A percentile compares a stretch with the other conserved stretches of the same genome.
Conservation (phyloP, 2,113 vertebrate genomes). For the Gambusia holbrooki region DNA sequence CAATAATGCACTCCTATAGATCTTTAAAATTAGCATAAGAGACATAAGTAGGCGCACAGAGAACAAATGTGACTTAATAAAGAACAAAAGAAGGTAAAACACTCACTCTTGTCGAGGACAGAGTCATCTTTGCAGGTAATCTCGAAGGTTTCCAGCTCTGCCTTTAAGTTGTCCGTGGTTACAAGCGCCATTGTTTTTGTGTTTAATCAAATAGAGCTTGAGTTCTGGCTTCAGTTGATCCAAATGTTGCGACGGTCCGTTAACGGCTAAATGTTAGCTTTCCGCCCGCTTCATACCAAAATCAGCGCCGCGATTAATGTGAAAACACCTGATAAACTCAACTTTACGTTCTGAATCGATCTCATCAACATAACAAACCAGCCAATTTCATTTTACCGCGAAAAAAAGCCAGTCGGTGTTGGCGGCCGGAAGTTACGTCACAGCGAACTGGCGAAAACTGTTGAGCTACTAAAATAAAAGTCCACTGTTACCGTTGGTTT, state of each 20-base stretch:
- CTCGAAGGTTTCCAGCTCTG: constrained; percentile 73
- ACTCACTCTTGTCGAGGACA: constrained; percentile 79
- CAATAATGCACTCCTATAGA: no score
- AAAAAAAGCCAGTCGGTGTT: constrained; percentile 50
- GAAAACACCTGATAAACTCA: rapidly evolving
- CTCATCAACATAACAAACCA: background rate
- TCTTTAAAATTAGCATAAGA: no score
- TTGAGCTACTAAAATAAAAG: background rate
- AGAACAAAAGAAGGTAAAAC: background rate
- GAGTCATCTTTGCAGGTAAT: constrained; percentile 66
- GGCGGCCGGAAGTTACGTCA: constrained; percentile 62
- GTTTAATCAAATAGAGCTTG: background rate
- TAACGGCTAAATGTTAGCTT: constrained; percentile 6
- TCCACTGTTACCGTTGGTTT: background rate
- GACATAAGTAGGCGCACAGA: background rate
- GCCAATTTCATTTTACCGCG: constrained; percentile 70
- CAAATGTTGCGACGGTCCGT: background rate
- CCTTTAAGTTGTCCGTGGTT: constrained; percentile 59
- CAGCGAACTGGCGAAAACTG: constrained; percentile 6
- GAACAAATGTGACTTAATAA: background rate
- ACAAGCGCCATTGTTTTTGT: constrained; percentile 60
- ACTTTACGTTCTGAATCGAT: background rate
- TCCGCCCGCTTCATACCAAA: constrained; percentile 28
- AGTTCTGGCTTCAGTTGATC: background rate
- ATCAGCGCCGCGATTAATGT: rapidly evolving